A percentile compares a stretch with the other conserved stretches of the same genome.
Evolutionary conservation across 2,113 vertebrate genomes (phyloP).

Genomic region (Egretta garzetta): DNA sequence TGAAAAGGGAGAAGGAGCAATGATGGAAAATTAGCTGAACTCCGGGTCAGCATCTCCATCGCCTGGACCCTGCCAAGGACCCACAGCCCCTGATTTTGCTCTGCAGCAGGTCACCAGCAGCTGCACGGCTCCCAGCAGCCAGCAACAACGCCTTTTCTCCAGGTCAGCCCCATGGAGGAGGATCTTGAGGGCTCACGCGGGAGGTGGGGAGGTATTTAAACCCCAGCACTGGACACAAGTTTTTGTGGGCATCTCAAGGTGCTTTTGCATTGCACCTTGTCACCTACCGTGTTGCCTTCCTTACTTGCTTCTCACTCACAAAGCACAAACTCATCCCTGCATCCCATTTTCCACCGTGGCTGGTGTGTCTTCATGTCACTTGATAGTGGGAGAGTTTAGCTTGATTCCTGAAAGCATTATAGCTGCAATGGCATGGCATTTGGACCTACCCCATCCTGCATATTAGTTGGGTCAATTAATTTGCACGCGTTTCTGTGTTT

Average conservation of each 20-base stretch:
- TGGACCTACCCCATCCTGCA: not conserved
- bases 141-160: not conserved
- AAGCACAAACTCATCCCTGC: not conserved
- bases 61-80: rapidly evolving
- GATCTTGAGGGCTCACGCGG: not conserved
- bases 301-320: not conserved
- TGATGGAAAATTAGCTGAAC: rapidly evolving
- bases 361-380: not conserved
- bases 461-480: not conserved
- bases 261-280: not conserved
- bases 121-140: not conserved
- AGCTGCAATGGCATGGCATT: not conserved
- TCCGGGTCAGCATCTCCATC: not conserved
- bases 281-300: not conserved
- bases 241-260: not conserved
- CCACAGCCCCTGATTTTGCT: not conserved
- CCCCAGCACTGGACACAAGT: not conserved
- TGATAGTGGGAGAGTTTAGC: not conserved
- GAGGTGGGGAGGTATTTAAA: not conserved
- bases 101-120: not conserved
- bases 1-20: not conserved
- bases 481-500: not conserved
- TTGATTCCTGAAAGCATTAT: not conserved
- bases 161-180: not conserved
- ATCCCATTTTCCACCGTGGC: not conserved